A percentile compares a stretch with the other conserved stretches of the same genome.
Evolutionary conservation across 2,888 invertebrate genomes (phyloP).

Genomic region (Argyresthia goedartella): DNA sequence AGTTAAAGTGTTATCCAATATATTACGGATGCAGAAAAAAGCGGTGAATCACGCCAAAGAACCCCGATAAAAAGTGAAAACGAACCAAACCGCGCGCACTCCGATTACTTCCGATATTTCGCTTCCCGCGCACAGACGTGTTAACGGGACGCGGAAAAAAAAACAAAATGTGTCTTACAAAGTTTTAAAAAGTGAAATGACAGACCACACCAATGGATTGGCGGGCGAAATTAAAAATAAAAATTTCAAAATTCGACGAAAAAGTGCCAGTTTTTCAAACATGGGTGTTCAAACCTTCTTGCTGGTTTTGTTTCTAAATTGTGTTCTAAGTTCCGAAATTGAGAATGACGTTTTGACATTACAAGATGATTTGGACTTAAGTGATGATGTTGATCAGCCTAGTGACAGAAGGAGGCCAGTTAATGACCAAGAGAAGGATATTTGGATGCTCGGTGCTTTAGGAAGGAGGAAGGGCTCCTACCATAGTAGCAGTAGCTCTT

Average conservation of each 20-base stretch:
- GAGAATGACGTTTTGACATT: constrained; percentile 59
- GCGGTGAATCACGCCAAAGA: constrained; percentile 2
- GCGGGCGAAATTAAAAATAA: constrained; percentile 34
- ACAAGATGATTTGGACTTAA: constrained; percentile 49
- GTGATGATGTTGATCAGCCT: constrained; percentile 34
- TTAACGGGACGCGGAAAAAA: constrained; percentile 5
- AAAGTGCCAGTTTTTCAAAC: constrained; percentile 17
- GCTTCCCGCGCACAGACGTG: constrained; percentile 28
- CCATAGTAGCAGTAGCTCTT: constrained; percentile 38
- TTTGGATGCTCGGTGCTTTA: constrained; percentile 79
- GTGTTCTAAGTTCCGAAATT: constrained; percentile 34
- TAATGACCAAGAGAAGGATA: constrained; percentile 81
- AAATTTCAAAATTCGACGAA: constrained; percentile 49
- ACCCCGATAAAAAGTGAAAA: constrained; percentile 52
- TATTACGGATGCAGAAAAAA: background rate
- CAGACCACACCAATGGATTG: constrained; percentile 28
- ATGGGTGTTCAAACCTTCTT: constrained; percentile 23
- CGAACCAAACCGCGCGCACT: constrained; percentile 27
- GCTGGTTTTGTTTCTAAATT: constrained; percentile 23
- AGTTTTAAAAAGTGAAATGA: constrained; percentile 19
- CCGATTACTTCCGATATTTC: constrained; percentile 52
- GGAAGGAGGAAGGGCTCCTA: constrained; percentile 74
- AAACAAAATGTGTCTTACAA: constrained; percentile 22
- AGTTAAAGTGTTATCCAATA: background rate
- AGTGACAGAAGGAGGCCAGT: constrained; percentile 63